phyloP scores from a whole-genome alignment of 1,140 invertebrate genomes.

The Vollenhovia emeryi region DNA sequence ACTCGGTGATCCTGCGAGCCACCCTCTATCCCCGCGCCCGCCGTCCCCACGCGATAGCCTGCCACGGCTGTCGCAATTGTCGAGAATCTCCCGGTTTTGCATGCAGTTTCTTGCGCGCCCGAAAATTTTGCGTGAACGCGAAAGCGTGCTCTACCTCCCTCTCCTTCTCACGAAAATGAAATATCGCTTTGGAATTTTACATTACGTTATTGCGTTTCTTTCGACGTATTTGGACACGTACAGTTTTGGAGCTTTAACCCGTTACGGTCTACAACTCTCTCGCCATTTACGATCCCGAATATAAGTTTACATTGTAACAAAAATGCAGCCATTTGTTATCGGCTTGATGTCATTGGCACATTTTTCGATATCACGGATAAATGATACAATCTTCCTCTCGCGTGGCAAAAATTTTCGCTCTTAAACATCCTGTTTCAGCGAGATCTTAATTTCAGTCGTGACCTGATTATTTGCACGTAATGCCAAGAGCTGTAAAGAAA shows the following conservation, averaged over 20 bases:
- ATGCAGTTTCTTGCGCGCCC: conserved; percentile 21
- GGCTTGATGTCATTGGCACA: not conserved
- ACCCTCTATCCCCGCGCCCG: conserved; percentile 10
- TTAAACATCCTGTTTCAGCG: not conserved
- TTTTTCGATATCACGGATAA: not conserved
- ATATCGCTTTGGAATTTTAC: conserved; percentile 31
- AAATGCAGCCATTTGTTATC: not conserved
- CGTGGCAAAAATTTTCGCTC: not conserved
- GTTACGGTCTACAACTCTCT: not conserved
- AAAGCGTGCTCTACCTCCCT: conserved; percentile 1
- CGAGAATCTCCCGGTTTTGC: conserved; percentile 50
- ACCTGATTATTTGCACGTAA: not conserved
- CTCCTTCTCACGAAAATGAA: not conserved
- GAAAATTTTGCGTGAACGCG: conserved; percentile 40
- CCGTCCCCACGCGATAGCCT: not conserved
- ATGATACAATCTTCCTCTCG: not conserved
- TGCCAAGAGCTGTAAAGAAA: not conserved
- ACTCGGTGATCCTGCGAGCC: conserved; percentile 48
- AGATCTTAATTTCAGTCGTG: not conserved
- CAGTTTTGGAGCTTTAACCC: conserved; percentile 6
- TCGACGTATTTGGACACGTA: not conserved
- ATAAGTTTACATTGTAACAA: not conserved
- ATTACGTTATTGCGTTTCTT: conserved; percentile 32
- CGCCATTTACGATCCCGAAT: not conserved
- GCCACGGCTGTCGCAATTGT: conserved; percentile 46